Evolutionary conservation across 2,888 invertebrate species (phyloP).

Genomic region (Volucella zonaria): DNA sequence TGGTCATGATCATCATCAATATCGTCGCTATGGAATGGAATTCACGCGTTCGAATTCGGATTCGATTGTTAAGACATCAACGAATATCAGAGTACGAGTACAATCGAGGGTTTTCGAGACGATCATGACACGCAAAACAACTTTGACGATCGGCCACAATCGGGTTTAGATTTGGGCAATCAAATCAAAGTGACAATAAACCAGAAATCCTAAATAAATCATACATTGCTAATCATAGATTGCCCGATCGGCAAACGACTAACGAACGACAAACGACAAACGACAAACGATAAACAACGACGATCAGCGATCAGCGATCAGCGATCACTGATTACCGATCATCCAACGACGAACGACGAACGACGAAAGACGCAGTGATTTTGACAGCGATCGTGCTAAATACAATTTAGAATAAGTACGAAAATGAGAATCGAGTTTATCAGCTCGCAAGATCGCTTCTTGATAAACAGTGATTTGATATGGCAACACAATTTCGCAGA

Average conservation of each 20-base stretch:
- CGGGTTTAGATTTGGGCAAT: slow-evolving; percentile 55
- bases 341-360: slow-evolving; percentile 19
- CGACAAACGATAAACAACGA: not conserved
- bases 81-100: slow-evolving; percentile 15
- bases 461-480: slow-evolving; percentile 66
- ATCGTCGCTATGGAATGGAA: slow-evolving; percentile 57
- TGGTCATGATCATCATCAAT: slow-evolving; percentile 22
- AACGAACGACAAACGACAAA: no score
- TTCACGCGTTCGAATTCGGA: slow-evolving; percentile 63
- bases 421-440: slow-evolving; percentile 51
- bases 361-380: slow-evolving; percentile 42
- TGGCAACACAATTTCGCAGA: slow-evolving; percentile 43
- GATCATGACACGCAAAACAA: slow-evolving; percentile 54
- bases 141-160: slow-evolving; percentile 23
- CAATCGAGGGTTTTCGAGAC: slow-evolving; percentile 42
- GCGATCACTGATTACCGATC: slow-evolving; percentile 30
- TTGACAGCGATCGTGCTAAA: slow-evolving; percentile 20
- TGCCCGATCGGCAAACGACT: no score
- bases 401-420: not conserved
- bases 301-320: not conserved
- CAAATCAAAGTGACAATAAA: slow-evolving; percentile 65
- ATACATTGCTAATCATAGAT: no score
- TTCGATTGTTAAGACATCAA: slow-evolving; percentile 35
- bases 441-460: slow-evolving; percentile 54
- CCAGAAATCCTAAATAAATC: slow-evolving; percentile 44